Evolutionary conservation across 2,888 invertebrate species (phyloP), one percentile per base, ranked within the genome.

Genomic region (Scelioninae gen. 1): DNA sequence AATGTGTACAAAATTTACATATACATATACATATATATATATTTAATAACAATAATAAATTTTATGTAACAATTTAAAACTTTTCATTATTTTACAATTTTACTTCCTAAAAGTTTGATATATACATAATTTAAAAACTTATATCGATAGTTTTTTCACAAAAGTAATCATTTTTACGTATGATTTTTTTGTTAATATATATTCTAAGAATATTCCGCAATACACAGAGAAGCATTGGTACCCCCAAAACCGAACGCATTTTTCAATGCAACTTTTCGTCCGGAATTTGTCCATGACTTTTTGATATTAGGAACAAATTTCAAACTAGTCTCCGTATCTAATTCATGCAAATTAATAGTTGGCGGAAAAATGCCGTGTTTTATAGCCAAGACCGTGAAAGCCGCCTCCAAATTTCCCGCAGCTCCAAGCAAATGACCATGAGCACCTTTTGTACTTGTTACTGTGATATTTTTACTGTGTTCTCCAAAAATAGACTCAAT

Each of bases 191-290:
- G n/a, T n/a, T n/a, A n/a, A n/a, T n/a, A n/a, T n/a, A n/a, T n/a
- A 23, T 23, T 23, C 23, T 23, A 13, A 13, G 86, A 82, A 87
- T 91, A 94, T 85, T 94, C 92, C 43, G 93, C 93, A 83, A 95
- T 92, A 92, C 97, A 97, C 47, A 98, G 93, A 75, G 96, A 95
- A 29, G 98, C 98, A 94, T 99, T 99, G 3, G 99, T 99, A 51
- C 99, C 99, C 71, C 99, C 99, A 94, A 99, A 99, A 5, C 99
- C 99, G 94, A 99, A 99, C 0, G 99, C 98, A 93, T 99, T 99
- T 92, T 98, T 98, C 63, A 99, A 92, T 13, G 98, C 98, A 87
- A 98, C 93, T 89, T 95, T 94, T 87, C 92, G 93, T 56, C 85
- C 90, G 66, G 88, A 90, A 49, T 86, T 85, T 0, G 4, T 58